A percentile compares a stretch with the other conserved stretches of the same genome.
Evolutionary conservation across 2,113 vertebrate species (phyloP).

Genomic region (Anser cygnoides): DNA sequence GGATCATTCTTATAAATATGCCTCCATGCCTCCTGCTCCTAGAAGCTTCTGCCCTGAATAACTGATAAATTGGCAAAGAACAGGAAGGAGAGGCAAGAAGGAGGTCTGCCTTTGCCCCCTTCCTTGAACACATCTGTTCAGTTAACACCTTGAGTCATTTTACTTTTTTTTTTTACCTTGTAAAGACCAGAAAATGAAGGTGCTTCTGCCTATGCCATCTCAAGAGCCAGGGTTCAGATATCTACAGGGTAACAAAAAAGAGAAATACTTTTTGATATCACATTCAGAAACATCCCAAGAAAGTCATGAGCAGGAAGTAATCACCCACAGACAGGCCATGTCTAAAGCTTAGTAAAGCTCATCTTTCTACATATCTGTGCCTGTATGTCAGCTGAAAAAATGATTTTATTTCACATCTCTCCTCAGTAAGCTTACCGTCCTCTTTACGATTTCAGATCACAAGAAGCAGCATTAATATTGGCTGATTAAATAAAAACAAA

Average conservation of each 20-base stretch:
- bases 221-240: background rate
- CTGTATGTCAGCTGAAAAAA: background rate
- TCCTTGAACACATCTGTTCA: background rate
- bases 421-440: background rate
- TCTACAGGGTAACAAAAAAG: background rate
- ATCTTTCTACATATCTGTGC: background rate
- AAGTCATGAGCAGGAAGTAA: background rate
- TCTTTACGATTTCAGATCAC: background rate
- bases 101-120: background rate
- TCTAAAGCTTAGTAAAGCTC: background rate
- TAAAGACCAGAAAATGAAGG: background rate
- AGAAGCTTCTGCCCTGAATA: background rate
- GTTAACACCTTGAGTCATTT: background rate
- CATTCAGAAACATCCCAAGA: rapidly evolving
- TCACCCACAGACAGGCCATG: background rate
- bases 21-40: rapidly evolving
- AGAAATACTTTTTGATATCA: background rate
- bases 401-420: background rate
- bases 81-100: background rate
- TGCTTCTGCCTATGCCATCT: background rate
- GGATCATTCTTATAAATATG: background rate
- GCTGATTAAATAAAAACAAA: background rate
- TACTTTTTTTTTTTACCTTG: background rate
- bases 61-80: background rate
- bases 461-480: background rate